A percentile compares a stretch with the other conserved stretches of the same genome.
Conservation (phyloP, 2,888 invertebrate species). For the Chrysina gloriosa region DNA sequence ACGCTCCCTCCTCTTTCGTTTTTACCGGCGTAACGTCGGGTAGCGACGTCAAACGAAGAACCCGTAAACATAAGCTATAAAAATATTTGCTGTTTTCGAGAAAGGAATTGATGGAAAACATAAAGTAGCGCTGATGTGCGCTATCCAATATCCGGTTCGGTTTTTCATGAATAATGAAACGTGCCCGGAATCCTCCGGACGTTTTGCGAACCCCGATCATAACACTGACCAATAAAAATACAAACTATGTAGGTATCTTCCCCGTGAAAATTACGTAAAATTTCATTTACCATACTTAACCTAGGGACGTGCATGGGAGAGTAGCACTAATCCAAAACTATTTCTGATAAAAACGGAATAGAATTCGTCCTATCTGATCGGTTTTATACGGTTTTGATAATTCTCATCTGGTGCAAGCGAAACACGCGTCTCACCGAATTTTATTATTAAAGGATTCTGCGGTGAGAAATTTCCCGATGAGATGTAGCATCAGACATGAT, state of each 20-base stretch:
- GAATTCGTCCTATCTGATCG: too few relatives aligned
- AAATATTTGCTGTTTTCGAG: conserved; percentile 35
- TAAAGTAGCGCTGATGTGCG: conserved; percentile 29
- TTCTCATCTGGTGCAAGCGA: too few relatives aligned
- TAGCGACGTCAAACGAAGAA: conserved; percentile 22
- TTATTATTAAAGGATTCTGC: too few relatives aligned
- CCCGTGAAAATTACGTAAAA: conserved; percentile 2
- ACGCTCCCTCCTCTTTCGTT: not conserved
- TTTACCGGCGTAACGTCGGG: conserved; percentile 8
- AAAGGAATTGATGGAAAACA: conserved; percentile 32
- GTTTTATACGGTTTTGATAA: too few relatives aligned
- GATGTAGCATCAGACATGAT: too few relatives aligned
- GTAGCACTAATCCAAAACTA: too few relatives aligned
- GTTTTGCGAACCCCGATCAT: conserved; percentile 16
- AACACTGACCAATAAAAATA: conserved; percentile 36
- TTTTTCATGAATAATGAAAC: conserved; percentile 37
- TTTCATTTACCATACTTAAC: conserved; percentile 3
- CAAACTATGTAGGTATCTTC: conserved; percentile 13
- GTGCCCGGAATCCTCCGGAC: conserved; percentile 31
- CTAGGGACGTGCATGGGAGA: too few relatives aligned
- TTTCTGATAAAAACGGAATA: too few relatives aligned
- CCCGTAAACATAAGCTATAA: conserved; percentile 32
- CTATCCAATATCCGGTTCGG: conserved; percentile 33
- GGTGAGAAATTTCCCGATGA: too few relatives aligned
- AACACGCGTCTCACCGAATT: too few relatives aligned